phyloP scores from a whole-genome alignment of 2,113 vertebrate genomes.

The Pomatostomus ruficeps region DNA sequence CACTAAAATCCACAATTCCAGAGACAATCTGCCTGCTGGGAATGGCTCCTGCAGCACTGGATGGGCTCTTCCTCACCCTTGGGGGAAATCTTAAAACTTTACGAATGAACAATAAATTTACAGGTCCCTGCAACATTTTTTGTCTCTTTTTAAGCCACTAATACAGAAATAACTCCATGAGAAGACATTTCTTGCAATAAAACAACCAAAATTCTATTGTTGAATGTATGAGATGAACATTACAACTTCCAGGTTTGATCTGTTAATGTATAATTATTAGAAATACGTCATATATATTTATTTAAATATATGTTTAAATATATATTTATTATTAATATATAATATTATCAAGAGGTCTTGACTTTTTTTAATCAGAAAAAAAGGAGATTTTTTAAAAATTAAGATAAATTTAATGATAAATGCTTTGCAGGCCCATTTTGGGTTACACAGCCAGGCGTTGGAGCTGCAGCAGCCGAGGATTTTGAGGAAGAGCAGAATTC shows the following conservation, averaged over 20 bases:
- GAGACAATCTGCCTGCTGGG: neutral
- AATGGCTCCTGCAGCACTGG: neutral
- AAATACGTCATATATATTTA: too few relatives aligned
- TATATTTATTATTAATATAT: too few relatives aligned
- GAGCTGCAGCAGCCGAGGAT: neutral
- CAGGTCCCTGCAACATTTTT: neutral
- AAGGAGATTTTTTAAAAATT: neutral
- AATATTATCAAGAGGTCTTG: too few relatives aligned
- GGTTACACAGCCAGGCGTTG: neutral
- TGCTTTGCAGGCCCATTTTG: neutral
- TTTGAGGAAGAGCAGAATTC: neutral
- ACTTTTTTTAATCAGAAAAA: neutral
- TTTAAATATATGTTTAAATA: too few relatives aligned
- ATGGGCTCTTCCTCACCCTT: neutral
- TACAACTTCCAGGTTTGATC: neutral
- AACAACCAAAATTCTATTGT: neutral
- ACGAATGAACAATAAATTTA: neutral
- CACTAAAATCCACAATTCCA: neutral
- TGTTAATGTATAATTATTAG: neutral
- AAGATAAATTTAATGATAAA: neutral
- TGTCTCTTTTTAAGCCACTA: neutral
- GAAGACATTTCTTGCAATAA: neutral
- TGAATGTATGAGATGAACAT: fast-evolving
- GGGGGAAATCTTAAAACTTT: neutral
- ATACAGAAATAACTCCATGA: neutral